These are phyloP conservation scores for Conus betulinus DNA, from an alignment of 1,140 invertebrate species.

Conservation along the genomic window DNA sequence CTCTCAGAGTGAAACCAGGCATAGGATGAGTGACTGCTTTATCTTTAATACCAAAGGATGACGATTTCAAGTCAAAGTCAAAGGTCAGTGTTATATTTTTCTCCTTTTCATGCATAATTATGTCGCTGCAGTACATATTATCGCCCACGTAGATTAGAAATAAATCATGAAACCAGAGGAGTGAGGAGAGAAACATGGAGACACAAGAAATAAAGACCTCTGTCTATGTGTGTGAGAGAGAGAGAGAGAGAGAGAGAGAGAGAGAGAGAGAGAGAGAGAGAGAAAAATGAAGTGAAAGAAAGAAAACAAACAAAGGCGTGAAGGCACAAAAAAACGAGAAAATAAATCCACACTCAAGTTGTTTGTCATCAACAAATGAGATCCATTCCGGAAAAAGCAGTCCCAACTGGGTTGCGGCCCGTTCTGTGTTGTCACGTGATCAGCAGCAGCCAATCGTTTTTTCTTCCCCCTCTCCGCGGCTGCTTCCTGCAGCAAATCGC, in stretches of 20 bases:
- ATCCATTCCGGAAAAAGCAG: background rate
- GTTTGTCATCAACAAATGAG: background rate
- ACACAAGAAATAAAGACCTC: too few species aligned
- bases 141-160: too few species aligned
- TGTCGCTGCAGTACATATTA: too few species aligned
- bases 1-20: too few species aligned
- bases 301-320: background rate
- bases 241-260: background rate
- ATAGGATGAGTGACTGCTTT: too few species aligned
- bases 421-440: conserved; percentile 5
- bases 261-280: conserved; percentile 3
- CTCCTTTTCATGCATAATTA: background rate
- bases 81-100: background rate
- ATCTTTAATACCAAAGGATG: too few species aligned
- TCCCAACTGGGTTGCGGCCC: background rate
- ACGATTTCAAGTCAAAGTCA: too few species aligned
- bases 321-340: background rate
- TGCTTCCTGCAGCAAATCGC: background rate
- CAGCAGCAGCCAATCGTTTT: background rate
- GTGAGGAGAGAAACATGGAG: background rate
- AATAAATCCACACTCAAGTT: background rate
- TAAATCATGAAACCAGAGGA: background rate
- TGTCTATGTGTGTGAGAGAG: too few species aligned
- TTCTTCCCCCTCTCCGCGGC: background rate
- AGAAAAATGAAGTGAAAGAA: background rate